Conservation (phyloP, 2,797 vertebrate genomes). For the Novumbra hubbsi region DNA sequence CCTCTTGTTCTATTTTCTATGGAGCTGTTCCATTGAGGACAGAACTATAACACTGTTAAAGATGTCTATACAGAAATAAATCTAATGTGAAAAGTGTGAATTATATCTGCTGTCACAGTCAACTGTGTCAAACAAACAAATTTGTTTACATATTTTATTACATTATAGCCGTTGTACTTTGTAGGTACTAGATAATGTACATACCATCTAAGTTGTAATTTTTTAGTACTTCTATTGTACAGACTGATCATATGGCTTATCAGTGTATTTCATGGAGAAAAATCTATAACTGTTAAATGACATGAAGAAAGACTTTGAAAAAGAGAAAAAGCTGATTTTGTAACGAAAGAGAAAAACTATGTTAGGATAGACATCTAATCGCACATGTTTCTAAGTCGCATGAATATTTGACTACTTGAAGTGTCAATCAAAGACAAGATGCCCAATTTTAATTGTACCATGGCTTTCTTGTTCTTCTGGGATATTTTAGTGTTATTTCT, state of each 20-base stretch:
- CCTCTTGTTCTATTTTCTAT: slow-evolving; percentile 78
- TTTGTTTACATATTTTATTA: slow-evolving; percentile 88
- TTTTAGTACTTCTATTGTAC: slow-evolving; percentile 82
- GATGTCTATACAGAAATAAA: slow-evolving; percentile 82
- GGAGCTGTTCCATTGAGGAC: slow-evolving; percentile 71
- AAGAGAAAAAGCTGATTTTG: slow-evolving; percentile 78
- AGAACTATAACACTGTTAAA: slow-evolving; percentile 79
- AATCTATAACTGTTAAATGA: slow-evolving; percentile 71
- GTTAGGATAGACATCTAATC: slow-evolving; percentile 94
- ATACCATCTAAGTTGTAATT: slow-evolving; percentile 79
- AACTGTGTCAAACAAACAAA: slow-evolving; percentile 76
- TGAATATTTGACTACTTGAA: slow-evolving; percentile 93
- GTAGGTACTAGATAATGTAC: slow-evolving; percentile 79
- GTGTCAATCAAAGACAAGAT: slow-evolving; percentile 82
- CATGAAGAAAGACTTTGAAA: slow-evolving; percentile 71
- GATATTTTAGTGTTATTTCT: slow-evolving; percentile 73
- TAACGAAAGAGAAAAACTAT: slow-evolving; percentile 79
- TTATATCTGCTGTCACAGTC: slow-evolving; percentile 82
- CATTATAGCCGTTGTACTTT: slow-evolving; percentile 83
- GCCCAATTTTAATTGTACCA: slow-evolving; percentile 78
- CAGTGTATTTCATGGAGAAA: slow-evolving; percentile 73
- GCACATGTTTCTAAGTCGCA: slow-evolving; percentile 96
- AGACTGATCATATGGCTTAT: slow-evolving; percentile 77
- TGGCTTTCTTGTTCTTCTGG: slow-evolving; percentile 84
- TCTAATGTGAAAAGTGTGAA: slow-evolving; percentile 80